Percentiles rank a stretch among this genome's conserved stretches.
Conservation (phyloP, 2,797 vertebrate species). For the Myotis vivesi region DNA sequence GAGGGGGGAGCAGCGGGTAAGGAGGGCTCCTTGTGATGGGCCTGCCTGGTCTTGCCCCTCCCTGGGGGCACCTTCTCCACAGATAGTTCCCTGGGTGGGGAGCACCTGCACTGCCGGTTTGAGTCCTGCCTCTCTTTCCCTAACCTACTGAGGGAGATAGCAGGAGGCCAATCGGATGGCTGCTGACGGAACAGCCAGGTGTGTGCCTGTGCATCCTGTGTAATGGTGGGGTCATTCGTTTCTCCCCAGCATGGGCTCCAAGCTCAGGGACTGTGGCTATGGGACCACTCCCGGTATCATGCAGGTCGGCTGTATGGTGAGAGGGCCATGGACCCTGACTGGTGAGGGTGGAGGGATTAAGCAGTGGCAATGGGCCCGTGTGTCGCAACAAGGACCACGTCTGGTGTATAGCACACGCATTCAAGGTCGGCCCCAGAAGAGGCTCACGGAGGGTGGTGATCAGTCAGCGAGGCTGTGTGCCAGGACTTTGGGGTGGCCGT, state of each 20-base stretch:
- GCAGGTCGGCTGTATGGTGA: rapidly evolving
- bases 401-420: rapidly evolving
- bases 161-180: rapidly evolving
- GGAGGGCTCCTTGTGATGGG: rapidly evolving
- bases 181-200: background rate
- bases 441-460: rapidly evolving
- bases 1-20: too few species aligned
- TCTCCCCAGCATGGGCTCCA: too few species aligned
- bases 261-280: background rate
- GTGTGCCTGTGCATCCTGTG: background rate
- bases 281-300: background rate
- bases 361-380: background rate
- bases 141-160: background rate
- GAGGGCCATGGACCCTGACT: rapidly evolving
- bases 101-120: too few species aligned
- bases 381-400: rapidly evolving
- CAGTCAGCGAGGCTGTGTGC: rapidly evolving
- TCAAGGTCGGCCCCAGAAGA: background rate
- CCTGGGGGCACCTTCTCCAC: rapidly evolving
- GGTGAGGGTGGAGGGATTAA: rapidly evolving
- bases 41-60: background rate
- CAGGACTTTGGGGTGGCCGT: background rate
- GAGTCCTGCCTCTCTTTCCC: background rate
- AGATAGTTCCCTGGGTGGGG: background rate
- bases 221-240: rapidly evolving